Evolutionary conservation across 2,888 invertebrate species (phyloP).

Genomic region (Cryptosula pallasiana): DNA sequence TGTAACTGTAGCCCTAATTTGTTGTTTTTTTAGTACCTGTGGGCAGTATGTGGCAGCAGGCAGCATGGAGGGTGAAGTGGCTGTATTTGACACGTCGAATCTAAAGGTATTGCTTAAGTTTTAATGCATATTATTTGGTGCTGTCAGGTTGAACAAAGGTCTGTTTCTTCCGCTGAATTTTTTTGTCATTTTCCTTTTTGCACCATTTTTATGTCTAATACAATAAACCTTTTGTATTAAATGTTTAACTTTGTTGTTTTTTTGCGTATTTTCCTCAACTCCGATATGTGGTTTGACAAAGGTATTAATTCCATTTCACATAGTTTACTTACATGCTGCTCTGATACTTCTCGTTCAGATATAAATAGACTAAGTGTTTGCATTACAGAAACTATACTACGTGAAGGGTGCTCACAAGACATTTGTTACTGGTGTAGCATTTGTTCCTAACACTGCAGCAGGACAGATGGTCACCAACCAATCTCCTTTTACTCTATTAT

Average conservation of each 20-base stretch:
- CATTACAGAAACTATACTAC: constrained; percentile 68
- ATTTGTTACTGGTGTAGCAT: constrained; percentile 94
- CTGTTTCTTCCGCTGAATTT: too few relatives aligned
- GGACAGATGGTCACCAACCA: constrained; percentile 50
- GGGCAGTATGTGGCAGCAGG: constrained; percentile 15
- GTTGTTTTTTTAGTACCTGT: constrained; percentile 9
- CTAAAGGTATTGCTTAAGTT: constrained; percentile 21
- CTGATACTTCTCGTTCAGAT: too few relatives aligned
- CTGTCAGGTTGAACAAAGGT: too few relatives aligned
- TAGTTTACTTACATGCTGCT: too few relatives aligned
- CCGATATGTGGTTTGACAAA: too few relatives aligned
- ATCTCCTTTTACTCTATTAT: constrained; percentile 77
- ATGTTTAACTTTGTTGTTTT: too few relatives aligned
- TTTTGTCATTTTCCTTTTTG: too few relatives aligned
- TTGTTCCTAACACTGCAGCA: constrained; percentile 63
- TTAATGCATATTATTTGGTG: background rate
- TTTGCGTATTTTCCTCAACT: too few relatives aligned
- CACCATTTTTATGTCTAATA: too few relatives aligned
- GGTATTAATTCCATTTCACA: too few relatives aligned
- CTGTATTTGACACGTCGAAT: background rate
- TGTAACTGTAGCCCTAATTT: too few relatives aligned
- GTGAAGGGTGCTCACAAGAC: constrained; percentile 83
- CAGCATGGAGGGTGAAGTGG: constrained; percentile 20
- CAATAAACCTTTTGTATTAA: too few relatives aligned
- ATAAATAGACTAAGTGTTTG: background rate